Base-by-base conservation (phyloP, 53 echinoderm and acorn worm species). In the Apostichopus leukothele region DNA sequence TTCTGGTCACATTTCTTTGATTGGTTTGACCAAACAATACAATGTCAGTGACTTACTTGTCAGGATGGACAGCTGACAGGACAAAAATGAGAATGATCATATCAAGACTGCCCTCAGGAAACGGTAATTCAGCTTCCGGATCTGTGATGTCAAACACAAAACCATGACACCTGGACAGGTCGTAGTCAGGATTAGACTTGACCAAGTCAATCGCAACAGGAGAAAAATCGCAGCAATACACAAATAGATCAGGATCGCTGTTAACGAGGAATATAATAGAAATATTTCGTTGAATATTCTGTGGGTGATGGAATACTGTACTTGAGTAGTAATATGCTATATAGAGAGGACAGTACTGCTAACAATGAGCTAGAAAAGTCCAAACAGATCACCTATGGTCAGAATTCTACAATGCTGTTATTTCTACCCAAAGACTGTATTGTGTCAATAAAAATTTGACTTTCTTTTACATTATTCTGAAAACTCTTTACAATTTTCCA, bases 181-280 rank as follows among this genome's bases (percentile, higher is more conserved):
- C 74, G 92, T 96, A 99, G 68, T 99, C 99, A 12, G 92, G 77
- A 71, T 99, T 93, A 57, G 90, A 89, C 93, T 95, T 95, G 11
- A 98, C 95, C 5, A 98, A 86, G 75, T 98, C 94, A 8, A 98
- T 83, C 6, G 98, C 98, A n/a, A 93, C 92, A 73, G 88, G 78
- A 27, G 98, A 98, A 90, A 98, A 98, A 79, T 98, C 98, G 88
- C 98, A 98, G 84, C 98, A 91, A 76, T 98, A 98, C 80, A 98
- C 94, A 89, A 98, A 95, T 76, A 98, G 77, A 75, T 88, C 79
- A 23, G 94, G 95, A 76, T 98, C 95, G 88, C 94, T 95, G 90
- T n/a, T 57, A 10, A 57, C 7, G 57, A 57, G 57, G 75, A 51
- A 60, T 63, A 16, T 13, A 87, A 80, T n/a, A 54, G 67, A 21